These are phyloP conservation scores for Pharmacophagus antenor DNA, from an alignment of 2,888 invertebrate genomes.

Conservation along the genomic window DNA sequence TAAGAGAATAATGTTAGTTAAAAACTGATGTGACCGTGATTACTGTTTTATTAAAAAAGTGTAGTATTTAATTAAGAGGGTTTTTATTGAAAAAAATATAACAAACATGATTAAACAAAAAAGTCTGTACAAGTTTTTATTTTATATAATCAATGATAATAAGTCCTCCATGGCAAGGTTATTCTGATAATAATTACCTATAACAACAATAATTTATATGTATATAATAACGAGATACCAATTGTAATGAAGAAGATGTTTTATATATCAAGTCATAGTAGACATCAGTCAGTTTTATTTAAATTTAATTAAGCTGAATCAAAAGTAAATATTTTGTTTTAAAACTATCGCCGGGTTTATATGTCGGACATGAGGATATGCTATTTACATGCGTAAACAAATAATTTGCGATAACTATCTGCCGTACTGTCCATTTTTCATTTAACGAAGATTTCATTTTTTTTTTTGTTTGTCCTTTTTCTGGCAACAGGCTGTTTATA, in stretches of 20 bases:
- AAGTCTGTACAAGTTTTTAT: too few species aligned
- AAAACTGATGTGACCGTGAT: too few species aligned
- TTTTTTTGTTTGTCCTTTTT: neutral
- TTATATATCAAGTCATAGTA: neutral
- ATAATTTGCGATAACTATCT: neutral
- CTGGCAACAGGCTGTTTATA: too few species aligned
- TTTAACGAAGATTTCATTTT: neutral
- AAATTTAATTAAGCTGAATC: constrained; percentile 12
- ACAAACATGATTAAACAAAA: too few species aligned
- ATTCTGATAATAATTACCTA: neutral
- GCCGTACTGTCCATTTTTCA: neutral
- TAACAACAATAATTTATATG: neutral
- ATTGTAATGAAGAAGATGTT: neutral
- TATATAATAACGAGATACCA: neutral
- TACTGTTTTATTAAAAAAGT: too few species aligned
- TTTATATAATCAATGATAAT: too few species aligned
- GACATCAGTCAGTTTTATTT: constrained; percentile 5
- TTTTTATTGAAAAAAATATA: too few species aligned
- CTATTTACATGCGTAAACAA: constrained; percentile 9
- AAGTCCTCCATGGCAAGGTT: too few species aligned
- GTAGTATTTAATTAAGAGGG: too few species aligned
- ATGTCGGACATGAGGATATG: constrained; percentile 6
- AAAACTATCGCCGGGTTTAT: constrained; percentile 4
- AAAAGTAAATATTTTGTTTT: constrained; percentile 9
- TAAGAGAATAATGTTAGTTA: too few species aligned